Evolutionary conservation across 2,113 vertebrate species (phyloP).

Genomic region (Gallinago paraguaiae): DNA sequence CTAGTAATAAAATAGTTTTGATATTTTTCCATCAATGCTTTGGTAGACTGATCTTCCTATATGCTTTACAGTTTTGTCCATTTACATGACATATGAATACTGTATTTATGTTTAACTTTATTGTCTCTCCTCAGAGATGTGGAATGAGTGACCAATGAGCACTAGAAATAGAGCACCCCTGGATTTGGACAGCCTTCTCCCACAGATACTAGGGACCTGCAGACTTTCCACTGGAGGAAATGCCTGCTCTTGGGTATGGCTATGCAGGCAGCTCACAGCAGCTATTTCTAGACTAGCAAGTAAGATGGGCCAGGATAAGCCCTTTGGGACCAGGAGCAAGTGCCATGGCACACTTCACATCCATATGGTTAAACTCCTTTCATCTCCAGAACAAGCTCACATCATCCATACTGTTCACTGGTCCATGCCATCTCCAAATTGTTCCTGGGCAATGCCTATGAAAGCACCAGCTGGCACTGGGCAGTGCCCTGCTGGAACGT

Average conservation of each 20-base stretch:
- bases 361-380: background rate
- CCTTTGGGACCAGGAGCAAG: background rate
- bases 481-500: background rate
- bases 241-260: background rate
- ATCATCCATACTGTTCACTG: background rate
- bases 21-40: background rate
- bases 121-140: background rate
- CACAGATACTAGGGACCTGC: background rate
- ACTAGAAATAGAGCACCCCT: background rate
- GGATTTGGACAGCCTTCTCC: background rate
- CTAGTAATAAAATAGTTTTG: background rate
- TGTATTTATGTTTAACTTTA: background rate
- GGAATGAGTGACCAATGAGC: background rate
- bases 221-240: background rate
- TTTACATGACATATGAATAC: background rate
- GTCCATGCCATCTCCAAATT: background rate
- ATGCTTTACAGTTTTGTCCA: background rate
- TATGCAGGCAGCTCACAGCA: background rate
- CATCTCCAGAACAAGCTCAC: background rate
- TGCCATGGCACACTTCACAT: background rate
- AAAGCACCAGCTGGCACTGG: background rate
- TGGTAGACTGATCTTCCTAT: background rate
- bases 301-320: background rate
- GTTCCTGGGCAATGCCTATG: background rate
- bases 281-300: background rate